These are phyloP conservation scores for Jaculus jaculus DNA, from an alignment of 2,113 vertebrate species.

Conservation along the genomic window DNA sequence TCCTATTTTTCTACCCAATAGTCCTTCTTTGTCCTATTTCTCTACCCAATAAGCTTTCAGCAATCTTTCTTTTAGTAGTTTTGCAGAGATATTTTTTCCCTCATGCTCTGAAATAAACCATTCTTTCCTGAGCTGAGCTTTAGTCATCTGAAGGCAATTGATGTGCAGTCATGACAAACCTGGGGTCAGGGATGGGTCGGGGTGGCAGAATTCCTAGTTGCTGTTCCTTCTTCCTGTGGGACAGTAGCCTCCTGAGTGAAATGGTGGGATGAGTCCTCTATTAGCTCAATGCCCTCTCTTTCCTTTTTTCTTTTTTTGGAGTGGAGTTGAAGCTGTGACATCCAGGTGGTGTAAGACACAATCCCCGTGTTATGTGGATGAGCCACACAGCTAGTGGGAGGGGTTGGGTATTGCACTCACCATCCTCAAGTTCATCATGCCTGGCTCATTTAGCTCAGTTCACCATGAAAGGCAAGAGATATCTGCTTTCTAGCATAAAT, in stretches of 20 bases:
- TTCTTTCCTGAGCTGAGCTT: neutral
- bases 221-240: neutral
- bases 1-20: too few relatives aligned
- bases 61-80: too few relatives aligned
- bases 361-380: rapidly evolving
- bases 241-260: neutral
- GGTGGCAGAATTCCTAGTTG: neutral
- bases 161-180: neutral
- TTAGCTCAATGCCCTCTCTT: neutral
- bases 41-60: too few relatives aligned
- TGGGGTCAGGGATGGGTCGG: too few relatives aligned
- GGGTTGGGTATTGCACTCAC: neutral
- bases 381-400: neutral
- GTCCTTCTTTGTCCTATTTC: too few relatives aligned
- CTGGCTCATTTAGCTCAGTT: conserved; percentile 21
- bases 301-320: neutral
- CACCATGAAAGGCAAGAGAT: neutral
- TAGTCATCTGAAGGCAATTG: neutral
- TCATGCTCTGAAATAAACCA: neutral
- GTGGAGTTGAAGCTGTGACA: neutral
- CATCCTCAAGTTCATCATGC: neutral
- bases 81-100: neutral
- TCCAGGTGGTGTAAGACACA: neutral
- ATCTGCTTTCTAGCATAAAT: conserved; percentile 57
- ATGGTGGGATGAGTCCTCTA: neutral